Conservation (phyloP, 1,140 invertebrate genomes). For the Pseudomyrmex concolor region DNA sequence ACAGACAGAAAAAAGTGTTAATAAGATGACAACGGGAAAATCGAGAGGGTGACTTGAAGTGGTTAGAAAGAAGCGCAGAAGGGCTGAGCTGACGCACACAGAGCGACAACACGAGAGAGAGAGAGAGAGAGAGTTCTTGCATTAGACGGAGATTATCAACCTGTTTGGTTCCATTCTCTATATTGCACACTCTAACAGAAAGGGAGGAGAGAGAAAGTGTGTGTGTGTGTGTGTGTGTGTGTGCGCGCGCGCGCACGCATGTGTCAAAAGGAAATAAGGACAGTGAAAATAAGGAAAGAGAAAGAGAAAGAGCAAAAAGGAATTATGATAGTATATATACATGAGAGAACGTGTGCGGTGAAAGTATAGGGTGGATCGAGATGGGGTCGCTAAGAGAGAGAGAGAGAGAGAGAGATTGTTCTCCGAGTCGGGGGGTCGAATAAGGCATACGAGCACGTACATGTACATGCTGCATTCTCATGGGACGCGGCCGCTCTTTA, state of each 20-base stretch:
- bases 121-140: slow-evolving; percentile 77
- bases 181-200: not conserved
- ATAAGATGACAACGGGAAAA: slow-evolving; percentile 72
- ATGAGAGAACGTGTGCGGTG: slow-evolving; percentile 51
- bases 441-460: slow-evolving; percentile 80
- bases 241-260: too few species aligned
- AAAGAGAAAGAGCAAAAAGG: slow-evolving; percentile 17
- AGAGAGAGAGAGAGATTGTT: slow-evolving; percentile 62
- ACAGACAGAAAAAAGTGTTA: slow-evolving; percentile 66
- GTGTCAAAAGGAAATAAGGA: slow-evolving; percentile 8
- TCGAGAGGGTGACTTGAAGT: slow-evolving; percentile 74
- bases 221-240: too few species aligned
- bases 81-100: slow-evolving; percentile 50
- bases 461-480: slow-evolving; percentile 80
- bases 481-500: slow-evolving; percentile 84
- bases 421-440: slow-evolving; percentile 72
- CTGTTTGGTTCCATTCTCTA: slow-evolving; percentile 80
- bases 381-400: slow-evolving; percentile 69
- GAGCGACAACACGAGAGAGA: slow-evolving; percentile 67
- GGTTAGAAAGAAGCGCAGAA: slow-evolving; percentile 75
- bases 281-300: slow-evolving; percentile 16
- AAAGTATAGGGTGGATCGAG: slow-evolving; percentile 64
- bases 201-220: slow-evolving; percentile 3
- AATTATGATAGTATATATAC: slow-evolving; percentile 48
- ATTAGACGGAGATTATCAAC: slow-evolving; percentile 85